Evolutionary conservation across 2,888 invertebrate species (phyloP).

Genomic region (Tromatobia lineatoria): DNA sequence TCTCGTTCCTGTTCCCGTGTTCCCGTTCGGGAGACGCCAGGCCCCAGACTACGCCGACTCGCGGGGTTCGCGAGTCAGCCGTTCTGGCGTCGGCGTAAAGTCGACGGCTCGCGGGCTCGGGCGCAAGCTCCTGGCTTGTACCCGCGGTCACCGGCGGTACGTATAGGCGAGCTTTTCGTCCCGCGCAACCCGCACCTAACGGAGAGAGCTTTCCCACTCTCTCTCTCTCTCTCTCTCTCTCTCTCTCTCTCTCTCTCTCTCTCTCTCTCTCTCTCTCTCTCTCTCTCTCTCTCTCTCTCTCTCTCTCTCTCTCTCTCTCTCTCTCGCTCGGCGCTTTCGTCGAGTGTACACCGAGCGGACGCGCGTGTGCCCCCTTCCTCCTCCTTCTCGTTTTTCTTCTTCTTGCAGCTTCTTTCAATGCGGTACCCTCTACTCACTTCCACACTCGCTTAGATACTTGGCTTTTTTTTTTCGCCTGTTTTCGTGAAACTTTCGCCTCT

Average conservation of each 20-base stretch:
- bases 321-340: constrained; percentile 45
- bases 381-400: constrained; percentile 18
- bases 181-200: constrained; percentile 63
- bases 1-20: constrained; percentile 64
- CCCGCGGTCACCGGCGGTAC: constrained; percentile 28
- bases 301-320: too few species aligned
- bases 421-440: constrained; percentile 24
- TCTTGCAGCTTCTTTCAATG: constrained; percentile 34
- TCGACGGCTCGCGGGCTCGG: constrained; percentile 73
- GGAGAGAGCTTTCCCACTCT: constrained; percentile 58
- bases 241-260: too few species aligned
- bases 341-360: constrained; percentile 1
- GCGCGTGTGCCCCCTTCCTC: background rate
- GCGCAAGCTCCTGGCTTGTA: constrained; percentile 76
- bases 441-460: background rate
- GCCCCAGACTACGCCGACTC: constrained; percentile 83
- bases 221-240: too few species aligned
- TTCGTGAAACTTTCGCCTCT: background rate
- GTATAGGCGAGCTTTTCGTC: constrained; percentile 2
- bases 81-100: constrained; percentile 80
- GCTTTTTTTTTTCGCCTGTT: background rate
- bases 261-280: too few species aligned
- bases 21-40: constrained; percentile 81
- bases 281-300: too few species aligned
- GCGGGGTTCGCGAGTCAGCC: constrained; percentile 69